Evolutionary conservation across 2,888 invertebrate species (phyloP).

Genomic region (Callimorpha dominula): DNA sequence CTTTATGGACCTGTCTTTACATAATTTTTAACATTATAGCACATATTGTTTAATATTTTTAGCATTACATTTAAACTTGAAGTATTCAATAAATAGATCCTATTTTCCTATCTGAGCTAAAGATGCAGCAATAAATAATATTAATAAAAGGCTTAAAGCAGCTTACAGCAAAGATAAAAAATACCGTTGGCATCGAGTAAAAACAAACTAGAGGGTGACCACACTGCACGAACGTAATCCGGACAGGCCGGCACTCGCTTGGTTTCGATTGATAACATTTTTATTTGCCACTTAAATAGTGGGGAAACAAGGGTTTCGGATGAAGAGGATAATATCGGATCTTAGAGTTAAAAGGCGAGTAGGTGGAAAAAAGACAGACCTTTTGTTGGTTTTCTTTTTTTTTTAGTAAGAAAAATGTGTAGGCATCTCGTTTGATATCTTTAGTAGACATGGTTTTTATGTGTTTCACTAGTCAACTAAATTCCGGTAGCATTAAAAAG

Average conservation of each 20-base stretch:
- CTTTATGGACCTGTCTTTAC: too few relatives aligned
- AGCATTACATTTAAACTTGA: too few relatives aligned
- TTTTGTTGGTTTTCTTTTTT: conserved; percentile 29
- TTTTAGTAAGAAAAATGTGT: conserved; percentile 23
- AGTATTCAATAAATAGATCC: too few relatives aligned
- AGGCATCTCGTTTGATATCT: conserved; percentile 15
- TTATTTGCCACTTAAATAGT: conserved; percentile 69
- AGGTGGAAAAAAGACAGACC: conserved; percentile 35
- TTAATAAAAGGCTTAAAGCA: not conserved
- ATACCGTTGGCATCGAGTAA: conserved; percentile 20
- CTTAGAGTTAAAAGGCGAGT: conserved; percentile 52
- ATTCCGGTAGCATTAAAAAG: too few relatives aligned
- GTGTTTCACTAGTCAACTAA: not conserved
- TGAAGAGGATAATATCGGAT: conserved; percentile 60
- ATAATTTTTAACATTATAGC: too few relatives aligned
- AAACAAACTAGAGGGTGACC: conserved; percentile 54
- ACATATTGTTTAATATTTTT: too few relatives aligned
- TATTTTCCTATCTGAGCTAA: too few relatives aligned
- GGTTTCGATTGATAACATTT: conserved; percentile 70
- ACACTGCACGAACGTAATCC: conserved; percentile 56
- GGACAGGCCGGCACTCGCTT: conserved; percentile 40
- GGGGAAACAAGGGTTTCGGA: conserved; percentile 60
- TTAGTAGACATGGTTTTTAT: not conserved
- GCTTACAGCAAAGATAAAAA: conserved; percentile 6
- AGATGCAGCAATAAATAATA: not conserved